Evolutionary conservation across 2,888 invertebrate species (phyloP), one percentile per base, ranked within the genome.

Genomic region (Perizoma flavofasciatum): DNA sequence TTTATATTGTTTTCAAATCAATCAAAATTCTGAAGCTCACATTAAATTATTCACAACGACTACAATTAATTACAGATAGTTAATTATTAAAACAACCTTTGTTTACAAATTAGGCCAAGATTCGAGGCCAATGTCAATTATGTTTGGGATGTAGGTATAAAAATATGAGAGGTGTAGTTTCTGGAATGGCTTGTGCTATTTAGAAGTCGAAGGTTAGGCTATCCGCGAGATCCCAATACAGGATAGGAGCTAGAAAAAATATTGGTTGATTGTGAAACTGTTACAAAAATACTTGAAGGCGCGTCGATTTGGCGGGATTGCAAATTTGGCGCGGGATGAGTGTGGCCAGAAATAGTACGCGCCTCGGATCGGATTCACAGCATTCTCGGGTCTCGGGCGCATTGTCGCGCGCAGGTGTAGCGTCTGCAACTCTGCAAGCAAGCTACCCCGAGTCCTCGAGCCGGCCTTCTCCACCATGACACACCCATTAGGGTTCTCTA

Each of bases 271-370:
- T 91, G 84, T 86, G 91, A 90, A 91, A 90, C 83, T 68, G 79
- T 79, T 86, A 88, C 88, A 79, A 88, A 90, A 90, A 91, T 90
- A 91, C 81, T 74, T 80, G 77, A 78, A 82, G 83, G 82, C 86
- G 85, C 83, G 86, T 88, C 86, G 85, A 87, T 85, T 89, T 88
- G 85, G 86, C 85, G 85, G 85, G 85, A 86, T 90, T 83, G 91
- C 91, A 89, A 90, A 90, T 90, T 92, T 91, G 91, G 92, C 90
- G 81, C 89, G 89, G 75, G 85, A 79, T 79, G 86, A 77, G 85
- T 71, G 83, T 72, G 75, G 79, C 82, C 82, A 72, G 82, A 91
- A 91, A 91, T 91, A 91, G 89, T 65, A 62, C 74, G 77, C 82
- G 79, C 63, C 79, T 81, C 82, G 89, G 85, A 92, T 92, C 92